Percentiles rank a stretch among this genome's conserved stretches.
Evolutionary conservation across 2,888 invertebrate genomes (phyloP).

Genomic region (Anorthoa munda): DNA sequence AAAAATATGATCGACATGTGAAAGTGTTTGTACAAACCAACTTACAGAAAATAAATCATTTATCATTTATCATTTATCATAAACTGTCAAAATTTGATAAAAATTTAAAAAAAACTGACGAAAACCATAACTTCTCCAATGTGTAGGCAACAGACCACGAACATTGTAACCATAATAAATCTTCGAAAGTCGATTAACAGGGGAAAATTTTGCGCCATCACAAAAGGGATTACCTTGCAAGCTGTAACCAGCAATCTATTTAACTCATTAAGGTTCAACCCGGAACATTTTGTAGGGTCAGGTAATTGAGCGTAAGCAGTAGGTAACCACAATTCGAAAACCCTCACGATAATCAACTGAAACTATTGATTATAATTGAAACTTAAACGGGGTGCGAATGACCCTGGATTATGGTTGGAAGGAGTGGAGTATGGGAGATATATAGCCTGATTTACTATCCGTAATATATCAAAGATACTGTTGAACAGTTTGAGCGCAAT

Average conservation of each 20-base stretch:
- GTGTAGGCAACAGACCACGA: slow-evolving; percentile 2
- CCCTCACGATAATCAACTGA: slow-evolving; percentile 43
- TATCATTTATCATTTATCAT: no score
- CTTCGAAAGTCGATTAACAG: slow-evolving; percentile 35
- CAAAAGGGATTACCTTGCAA: slow-evolving; percentile 49
- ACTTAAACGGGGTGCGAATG: slow-evolving; percentile 36
- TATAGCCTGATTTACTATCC: not conserved
- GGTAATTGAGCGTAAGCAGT: slow-evolving; percentile 48
- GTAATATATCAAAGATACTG: not conserved
- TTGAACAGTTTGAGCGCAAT: not conserved
- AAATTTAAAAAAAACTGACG: not conserved
- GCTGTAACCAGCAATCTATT: slow-evolving; percentile 47
- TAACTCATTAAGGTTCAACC: slow-evolving; percentile 53
- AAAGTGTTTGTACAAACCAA: no score
- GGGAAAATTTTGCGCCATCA: slow-evolving; percentile 32
- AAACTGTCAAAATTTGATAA: not conserved
- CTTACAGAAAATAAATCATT: no score
- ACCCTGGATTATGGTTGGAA: slow-evolving; percentile 33
- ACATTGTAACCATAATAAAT: slow-evolving; percentile 33
- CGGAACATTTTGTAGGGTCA: slow-evolving; percentile 41
- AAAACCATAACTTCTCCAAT: not conserved
- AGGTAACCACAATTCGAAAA: slow-evolving; percentile 39
- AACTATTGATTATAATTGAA: slow-evolving; percentile 54
- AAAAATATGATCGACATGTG: no score
- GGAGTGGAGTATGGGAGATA: not conserved